Base-by-base conservation (phyloP, 1,140 invertebrate species). In the Micrasema minimum region DNA sequence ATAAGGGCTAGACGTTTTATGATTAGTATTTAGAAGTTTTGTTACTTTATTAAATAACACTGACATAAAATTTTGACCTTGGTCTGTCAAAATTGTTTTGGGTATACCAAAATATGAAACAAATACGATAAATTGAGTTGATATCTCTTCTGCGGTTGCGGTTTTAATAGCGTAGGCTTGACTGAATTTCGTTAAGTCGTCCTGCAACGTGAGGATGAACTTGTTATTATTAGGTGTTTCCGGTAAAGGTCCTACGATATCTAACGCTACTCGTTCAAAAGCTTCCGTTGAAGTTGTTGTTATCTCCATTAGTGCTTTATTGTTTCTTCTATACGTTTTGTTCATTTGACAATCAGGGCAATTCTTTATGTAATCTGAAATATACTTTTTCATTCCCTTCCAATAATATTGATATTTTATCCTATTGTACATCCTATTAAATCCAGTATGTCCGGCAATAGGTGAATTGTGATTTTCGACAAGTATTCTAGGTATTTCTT, bases 141-240 rank as follows among this genome's bases (percentile, higher is more conserved):
- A 26, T 9, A 66, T 57, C 46, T 55, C 14, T 59, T 73, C 38
- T 37, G 64, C 72, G 69, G 76, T 61, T 75, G 72, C 51, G 43
- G 16, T 14, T 7, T 78, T 72, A 70, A 79, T 77, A 9, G 80
- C 48, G 26, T 70, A 75, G 16, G 77, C 77, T 57, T 76, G 73
- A 11, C 77, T 76, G 68, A 72, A 83, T 78, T 81, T 81, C 10
- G 79, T 78, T n/a, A 81, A 68, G 74, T 80, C 77, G 55, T 82
- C 79, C 75, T 80, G 80, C 4, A 79, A 46, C 18, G 79, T 78
- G 20, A 80, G 59, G n/a, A 81, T 78, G 70, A 71, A 80, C 74
- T 67, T 73, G 69, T 79, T 80, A 2, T 73, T 66, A 12, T 50
- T 35, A 16, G 72, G 22, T 1, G 77, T 76, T 55, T 70, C 6